Evolutionary conservation across 2,113 vertebrate species (phyloP), one percentile per base, ranked within the genome.

Genomic region (Noctilio leporinus): DNA sequence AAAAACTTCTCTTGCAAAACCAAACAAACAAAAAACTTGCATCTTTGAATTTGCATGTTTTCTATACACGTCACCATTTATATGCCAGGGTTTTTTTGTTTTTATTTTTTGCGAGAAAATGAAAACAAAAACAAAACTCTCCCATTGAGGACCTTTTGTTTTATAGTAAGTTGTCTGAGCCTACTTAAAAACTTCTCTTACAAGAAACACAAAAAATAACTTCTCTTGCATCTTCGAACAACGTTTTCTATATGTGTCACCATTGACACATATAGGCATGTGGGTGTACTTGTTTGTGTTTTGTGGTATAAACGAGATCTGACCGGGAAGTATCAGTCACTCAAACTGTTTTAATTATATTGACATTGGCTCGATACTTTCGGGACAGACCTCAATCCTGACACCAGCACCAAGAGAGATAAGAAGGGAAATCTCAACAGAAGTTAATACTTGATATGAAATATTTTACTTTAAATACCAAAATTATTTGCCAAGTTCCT

Each of bases 381-480:
- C n/a, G n/a, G n/a, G n/a, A n/a, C n/a, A n/a, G n/a, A n/a, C n/a
- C n/a, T n/a, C n/a, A n/a, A 55, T 64, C 38, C 94, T 70, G 33
- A 89, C 93, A 45, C 33, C 77, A 93, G 16, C 26, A 90, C 11
- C 12, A 5, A 5, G 8, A 7, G 38, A 89, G 5, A 10, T 76
- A 12, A 69, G 91, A 95, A 86, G 16, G 33, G 59, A 91, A 82
- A 69, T 11, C 28, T 89, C 57, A 75, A 40, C 49, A 45, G 49
- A 91, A 91, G 24, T 73, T 93, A 94, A 64, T 51, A 33, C 16
- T 87, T 91, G 67, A 90, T 82, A 83, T 83, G 38, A 94, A 96
- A 85, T 72, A 43, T 80, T 84, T 94, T 55, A 84, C 57, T 94
- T 93, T 73, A 82, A 83, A 24, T 28, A 19, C 93, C 28, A 83